phyloP scores from a whole-genome alignment of 2,797 vertebrate species.

The Manis pentadactyla region DNA sequence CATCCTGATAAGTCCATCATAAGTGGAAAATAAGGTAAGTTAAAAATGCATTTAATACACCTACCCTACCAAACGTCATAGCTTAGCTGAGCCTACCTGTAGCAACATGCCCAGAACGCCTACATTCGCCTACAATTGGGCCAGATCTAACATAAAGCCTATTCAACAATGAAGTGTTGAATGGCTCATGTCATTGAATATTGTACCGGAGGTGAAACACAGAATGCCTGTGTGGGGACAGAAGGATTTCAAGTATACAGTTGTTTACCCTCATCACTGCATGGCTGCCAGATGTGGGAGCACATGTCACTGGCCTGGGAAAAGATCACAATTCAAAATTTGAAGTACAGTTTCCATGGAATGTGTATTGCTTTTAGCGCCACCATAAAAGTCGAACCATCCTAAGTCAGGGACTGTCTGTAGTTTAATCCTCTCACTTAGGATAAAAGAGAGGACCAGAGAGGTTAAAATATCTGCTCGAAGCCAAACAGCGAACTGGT shows the following conservation, averaged over 20 bases:
- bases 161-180: not conserved
- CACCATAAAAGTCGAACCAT: not conserved
- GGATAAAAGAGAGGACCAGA: not conserved
- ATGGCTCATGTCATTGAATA: not conserved
- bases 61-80: not conserved
- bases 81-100: not conserved
- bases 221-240: not conserved
- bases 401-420: not conserved
- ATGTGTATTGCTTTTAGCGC: not conserved
- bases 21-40: not conserved
- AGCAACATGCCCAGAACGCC: not conserved
- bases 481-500: not conserved
- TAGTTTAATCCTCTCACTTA: not conserved
- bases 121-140: not conserved
- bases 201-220: not conserved
- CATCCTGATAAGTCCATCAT: not conserved
- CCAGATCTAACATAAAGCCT: not conserved
- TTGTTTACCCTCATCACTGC: not conserved
- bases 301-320: not conserved
- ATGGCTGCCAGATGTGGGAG: not conserved
- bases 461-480: not conserved
- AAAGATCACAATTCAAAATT: not conserved
- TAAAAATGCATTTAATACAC: not conserved
- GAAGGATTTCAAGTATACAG: not conserved
- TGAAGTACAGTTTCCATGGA: not conserved